A percentile compares a stretch with the other conserved stretches of the same genome.
Conservation (phyloP, 2,888 invertebrate genomes). For the Pammene aurita region DNA sequence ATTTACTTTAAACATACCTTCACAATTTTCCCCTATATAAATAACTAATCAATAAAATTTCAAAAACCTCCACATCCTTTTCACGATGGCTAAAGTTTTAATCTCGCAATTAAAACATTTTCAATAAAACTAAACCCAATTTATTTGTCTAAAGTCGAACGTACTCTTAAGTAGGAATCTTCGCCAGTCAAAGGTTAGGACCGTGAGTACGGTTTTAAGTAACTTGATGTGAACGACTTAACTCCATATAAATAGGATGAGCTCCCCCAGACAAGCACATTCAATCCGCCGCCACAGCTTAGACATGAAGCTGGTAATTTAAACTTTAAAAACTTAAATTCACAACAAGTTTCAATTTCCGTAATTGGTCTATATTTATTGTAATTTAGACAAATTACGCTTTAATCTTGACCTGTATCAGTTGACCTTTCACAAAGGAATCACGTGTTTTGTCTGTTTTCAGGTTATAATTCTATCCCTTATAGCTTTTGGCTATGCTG, state of each 20-base stretch:
- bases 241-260: conserved; percentile 77
- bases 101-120: neutral
- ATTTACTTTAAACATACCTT: too few relatives aligned
- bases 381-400: conserved; percentile 25
- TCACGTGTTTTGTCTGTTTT: conserved; percentile 48
- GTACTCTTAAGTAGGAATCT: conserved; percentile 41
- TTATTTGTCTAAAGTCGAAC: neutral
- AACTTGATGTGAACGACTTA: conserved; percentile 74
- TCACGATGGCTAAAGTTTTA: too few relatives aligned
- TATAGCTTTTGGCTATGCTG: conserved; percentile 72
- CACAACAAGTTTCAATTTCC: conserved; percentile 23
- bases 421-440: conserved; percentile 18
- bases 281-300: conserved; percentile 67
- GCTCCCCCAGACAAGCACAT: conserved; percentile 60
- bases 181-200: conserved; percentile 75
- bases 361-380: conserved; percentile 17
- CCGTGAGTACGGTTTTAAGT: conserved; percentile 70
- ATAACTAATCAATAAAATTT: too few relatives aligned
- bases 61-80: too few relatives aligned
- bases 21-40: too few relatives aligned
- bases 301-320: conserved; percentile 78
- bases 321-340: neutral
- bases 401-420: conserved; percentile 25
- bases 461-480: conserved; percentile 72
- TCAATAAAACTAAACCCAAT: neutral